Percentiles rank a stretch among this genome's conserved stretches.
These are phyloP conservation scores for Bombus sibiricus DNA, from an alignment of 1,140 invertebrate species.

Conservation along the genomic window DNA sequence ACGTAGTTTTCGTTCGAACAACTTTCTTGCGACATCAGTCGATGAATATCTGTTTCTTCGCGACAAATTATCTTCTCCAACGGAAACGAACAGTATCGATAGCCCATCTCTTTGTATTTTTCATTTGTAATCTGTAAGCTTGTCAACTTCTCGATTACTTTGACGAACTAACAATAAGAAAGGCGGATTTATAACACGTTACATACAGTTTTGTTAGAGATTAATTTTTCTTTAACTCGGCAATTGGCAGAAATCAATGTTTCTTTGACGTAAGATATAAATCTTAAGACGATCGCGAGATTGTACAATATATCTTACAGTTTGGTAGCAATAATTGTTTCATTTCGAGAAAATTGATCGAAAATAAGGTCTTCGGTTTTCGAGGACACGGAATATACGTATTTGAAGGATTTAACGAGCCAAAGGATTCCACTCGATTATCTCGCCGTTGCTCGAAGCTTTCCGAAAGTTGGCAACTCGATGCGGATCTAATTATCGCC, in stretches of 20 bases:
- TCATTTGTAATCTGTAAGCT: neutral
- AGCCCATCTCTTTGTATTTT: neutral
- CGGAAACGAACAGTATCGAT: neutral
- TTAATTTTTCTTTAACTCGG: neutral
- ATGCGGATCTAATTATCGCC: conserved; percentile 43
- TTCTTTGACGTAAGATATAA: neutral
- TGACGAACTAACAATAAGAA: neutral
- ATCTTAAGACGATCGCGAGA: neutral
- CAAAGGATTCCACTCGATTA: conserved; percentile 38
- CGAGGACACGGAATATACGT: neutral
- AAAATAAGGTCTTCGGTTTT: neutral
- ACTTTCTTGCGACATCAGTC: neutral
- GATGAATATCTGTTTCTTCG: neutral
- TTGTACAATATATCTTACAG: neutral
- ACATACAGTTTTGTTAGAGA: neutral
- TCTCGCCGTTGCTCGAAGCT: conserved; percentile 24
- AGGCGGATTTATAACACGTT: neutral
- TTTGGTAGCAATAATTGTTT: no score
- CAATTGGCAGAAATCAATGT: neutral
- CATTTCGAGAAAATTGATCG: neutral
- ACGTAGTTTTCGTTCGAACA: no score
- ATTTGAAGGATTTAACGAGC: conserved; percentile 21
- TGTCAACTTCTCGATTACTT: neutral
- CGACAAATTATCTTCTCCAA: neutral
- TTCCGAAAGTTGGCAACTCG: conserved; percentile 34